Percentiles rank a stretch among this genome's conserved stretches.
phyloP scores from a whole-genome alignment of 2,113 vertebrate genomes.

The Rissa tridactyla region DNA sequence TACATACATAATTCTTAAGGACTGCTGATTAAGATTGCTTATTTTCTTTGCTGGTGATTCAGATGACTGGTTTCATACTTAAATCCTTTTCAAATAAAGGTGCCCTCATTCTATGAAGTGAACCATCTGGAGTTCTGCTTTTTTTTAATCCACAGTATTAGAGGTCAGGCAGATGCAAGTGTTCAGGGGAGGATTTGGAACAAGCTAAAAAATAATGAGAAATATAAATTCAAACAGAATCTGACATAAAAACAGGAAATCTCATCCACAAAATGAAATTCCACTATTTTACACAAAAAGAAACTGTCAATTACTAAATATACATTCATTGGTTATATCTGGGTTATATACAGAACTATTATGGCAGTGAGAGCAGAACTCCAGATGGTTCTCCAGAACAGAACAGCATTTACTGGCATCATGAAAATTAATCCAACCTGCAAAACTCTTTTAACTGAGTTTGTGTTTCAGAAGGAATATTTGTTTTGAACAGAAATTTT shows the following conservation, averaged over 20 bases:
- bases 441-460: not conserved
- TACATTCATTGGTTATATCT: not conserved
- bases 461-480: not conserved
- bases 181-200: not conserved
- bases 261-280: not conserved
- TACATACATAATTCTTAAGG: not conserved
- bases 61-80: not conserved
- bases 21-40: not conserved
- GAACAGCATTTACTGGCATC: not conserved
- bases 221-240: not conserved
- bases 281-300: not conserved
- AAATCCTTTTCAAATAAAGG: not conserved
- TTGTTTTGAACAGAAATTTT: not conserved
- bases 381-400: not conserved
- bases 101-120: not conserved
- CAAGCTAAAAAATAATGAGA: not conserved
- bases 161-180: not conserved
- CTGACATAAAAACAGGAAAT: not conserved
- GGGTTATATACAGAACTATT: not conserved
- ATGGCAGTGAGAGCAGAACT: not conserved
- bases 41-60: not conserved
- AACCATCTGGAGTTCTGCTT: not conserved
- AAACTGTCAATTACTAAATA: not conserved
- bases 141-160: not conserved
- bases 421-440: not conserved